Conservation (phyloP, 2,797 vertebrate genomes). For the Clarias fuscus region DNA sequence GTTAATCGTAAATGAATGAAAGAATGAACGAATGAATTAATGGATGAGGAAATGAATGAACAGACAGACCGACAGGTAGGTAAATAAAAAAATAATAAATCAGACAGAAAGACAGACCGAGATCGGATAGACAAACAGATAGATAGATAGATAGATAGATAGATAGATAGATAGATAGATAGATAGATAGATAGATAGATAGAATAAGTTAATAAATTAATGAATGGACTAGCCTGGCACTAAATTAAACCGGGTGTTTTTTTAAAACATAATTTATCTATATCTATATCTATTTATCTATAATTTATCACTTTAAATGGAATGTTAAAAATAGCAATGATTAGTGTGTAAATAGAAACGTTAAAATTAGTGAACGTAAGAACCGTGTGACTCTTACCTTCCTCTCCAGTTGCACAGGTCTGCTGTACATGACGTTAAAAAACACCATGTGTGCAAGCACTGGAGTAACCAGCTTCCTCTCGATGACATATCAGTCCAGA, state of each 20-base stretch:
- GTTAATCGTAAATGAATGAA: background rate
- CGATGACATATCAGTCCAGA: constrained; percentile 61
- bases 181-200: background rate
- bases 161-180: background rate
- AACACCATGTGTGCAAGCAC: constrained; percentile 47
- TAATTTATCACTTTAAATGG: background rate
- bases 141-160: background rate
- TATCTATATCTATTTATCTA: too few species aligned
- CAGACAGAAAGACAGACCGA: background rate
- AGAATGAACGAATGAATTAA: background rate
- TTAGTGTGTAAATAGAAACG: background rate
- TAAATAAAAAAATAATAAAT: background rate
- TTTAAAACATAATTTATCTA: too few species aligned
- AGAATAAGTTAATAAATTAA: too few species aligned
- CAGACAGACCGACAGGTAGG: background rate
- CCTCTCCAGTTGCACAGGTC: constrained; percentile 76
- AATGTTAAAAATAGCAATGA: background rate
- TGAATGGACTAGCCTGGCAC: too few species aligned
- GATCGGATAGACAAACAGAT: background rate
- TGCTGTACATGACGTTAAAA: constrained; percentile 51
- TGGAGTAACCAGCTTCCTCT: constrained; percentile 34
- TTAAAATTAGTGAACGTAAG: background rate
- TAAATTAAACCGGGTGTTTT: background rate
- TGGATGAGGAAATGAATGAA: background rate
- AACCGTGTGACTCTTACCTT: constrained; percentile 62